These are phyloP conservation scores for Drosophila chauvacae DNA, from an alignment of 1,140 invertebrate species.

Conservation along the genomic window DNA sequence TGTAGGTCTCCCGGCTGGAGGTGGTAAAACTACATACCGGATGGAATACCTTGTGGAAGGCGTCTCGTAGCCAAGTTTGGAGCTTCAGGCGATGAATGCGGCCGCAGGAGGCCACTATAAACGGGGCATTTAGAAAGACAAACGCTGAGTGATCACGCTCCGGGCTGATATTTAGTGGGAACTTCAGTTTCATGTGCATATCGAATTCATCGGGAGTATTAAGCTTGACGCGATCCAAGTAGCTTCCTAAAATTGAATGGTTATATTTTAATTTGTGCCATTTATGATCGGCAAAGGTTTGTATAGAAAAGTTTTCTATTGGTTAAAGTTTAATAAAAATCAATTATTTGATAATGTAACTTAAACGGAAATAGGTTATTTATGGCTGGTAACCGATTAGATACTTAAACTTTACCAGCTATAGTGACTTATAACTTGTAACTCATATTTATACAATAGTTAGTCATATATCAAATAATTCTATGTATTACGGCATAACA, in stretches of 20 bases:
- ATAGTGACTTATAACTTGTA: background rate
- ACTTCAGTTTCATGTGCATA: constrained; percentile 47
- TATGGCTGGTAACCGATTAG: constrained; percentile 1
- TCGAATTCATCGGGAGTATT: constrained; percentile 52
- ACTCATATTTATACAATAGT: background rate
- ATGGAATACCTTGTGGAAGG: constrained; percentile 15
- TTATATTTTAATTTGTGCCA: background rate
- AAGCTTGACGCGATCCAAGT: constrained; percentile 45
- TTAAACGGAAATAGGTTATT: background rate
- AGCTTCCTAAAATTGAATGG: constrained; percentile 33
- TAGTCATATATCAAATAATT: background rate
- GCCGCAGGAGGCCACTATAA: background rate
- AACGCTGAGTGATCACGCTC: constrained; percentile 1
- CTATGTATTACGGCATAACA: background rate
- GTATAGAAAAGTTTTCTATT: background rate
- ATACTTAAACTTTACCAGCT: background rate
- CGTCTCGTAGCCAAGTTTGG: constrained; percentile 38
- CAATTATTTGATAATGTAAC: background rate
- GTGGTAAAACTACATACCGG: background rate
- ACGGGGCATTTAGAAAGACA: background rate
- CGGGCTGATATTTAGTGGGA: constrained; percentile 20
- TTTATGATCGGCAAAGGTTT: background rate
- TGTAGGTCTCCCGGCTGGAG: background rate
- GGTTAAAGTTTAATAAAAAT: background rate
- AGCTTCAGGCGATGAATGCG: constrained; percentile 17